phyloP scores from a whole-genome alignment of 2,113 vertebrate genomes.

The Chamaea fasciata region DNA sequence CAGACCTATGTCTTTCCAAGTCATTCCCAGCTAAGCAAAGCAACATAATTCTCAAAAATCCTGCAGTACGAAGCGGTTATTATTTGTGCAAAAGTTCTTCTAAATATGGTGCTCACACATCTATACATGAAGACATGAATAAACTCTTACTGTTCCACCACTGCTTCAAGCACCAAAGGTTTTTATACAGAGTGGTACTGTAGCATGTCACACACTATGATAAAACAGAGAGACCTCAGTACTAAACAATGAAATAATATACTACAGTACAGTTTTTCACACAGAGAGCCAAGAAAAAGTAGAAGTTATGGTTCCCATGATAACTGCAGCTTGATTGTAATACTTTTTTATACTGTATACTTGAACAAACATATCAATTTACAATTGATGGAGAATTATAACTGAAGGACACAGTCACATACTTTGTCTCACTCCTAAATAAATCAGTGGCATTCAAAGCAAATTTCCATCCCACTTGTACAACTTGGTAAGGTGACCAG shows the following conservation, averaged over 20 bases:
- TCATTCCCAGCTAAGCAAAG: background rate
- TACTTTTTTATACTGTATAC: background rate
- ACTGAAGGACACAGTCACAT: background rate
- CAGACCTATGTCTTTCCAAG: background rate
- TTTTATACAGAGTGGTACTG: slow-evolving; percentile 43
- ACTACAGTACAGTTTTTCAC: background rate
- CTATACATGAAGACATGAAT: background rate
- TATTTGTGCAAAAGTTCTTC: background rate
- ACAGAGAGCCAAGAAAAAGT: slow-evolving; percentile 19
- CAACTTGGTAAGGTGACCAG: background rate
- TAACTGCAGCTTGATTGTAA: slow-evolving; percentile 36
- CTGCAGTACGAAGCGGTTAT: background rate
- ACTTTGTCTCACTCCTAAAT: slow-evolving; percentile 13
- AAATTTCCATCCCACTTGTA: background rate
- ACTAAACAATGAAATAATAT: slow-evolving; percentile 26
- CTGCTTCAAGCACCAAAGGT: slow-evolving; percentile 13
- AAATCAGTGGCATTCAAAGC: background rate
- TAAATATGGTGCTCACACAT: background rate
- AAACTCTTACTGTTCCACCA: slow-evolving; percentile 15
- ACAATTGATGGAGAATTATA: slow-evolving; percentile 22
- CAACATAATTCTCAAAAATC: background rate
- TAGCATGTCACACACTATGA: background rate
- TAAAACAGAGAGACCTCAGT: slow-evolving; percentile 44
- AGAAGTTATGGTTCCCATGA: slow-evolving; percentile 23
- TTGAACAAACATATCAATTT: slow-evolving; percentile 36